phyloP scores from a whole-genome alignment of 2,888 invertebrate genomes.

The Perdita meconis region DNA sequence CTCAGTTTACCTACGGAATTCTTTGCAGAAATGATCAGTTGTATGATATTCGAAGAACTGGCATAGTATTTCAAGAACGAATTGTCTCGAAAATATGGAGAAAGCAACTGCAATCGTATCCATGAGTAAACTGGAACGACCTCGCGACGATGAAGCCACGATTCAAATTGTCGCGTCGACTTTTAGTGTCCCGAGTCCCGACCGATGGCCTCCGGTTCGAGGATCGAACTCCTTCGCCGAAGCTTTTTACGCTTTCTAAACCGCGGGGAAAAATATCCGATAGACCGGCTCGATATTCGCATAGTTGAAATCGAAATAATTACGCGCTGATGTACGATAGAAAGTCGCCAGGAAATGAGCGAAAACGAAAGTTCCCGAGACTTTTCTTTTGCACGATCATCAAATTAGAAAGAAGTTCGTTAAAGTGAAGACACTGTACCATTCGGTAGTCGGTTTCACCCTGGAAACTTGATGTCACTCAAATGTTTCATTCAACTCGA shows the following conservation, averaged over 20 bases:
- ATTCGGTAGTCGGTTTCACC: too few species aligned
- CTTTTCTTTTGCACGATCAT: not conserved
- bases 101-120: constrained; percentile 27
- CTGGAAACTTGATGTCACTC: too few species aligned
- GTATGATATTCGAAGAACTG: too few species aligned
- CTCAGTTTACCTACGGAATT: too few species aligned
- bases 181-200: constrained; percentile 13
- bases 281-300: constrained; percentile 44
- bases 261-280: constrained; percentile 22
- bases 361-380: constrained; percentile 38
- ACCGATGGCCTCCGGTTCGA: not conserved
- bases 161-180: constrained; percentile 47
- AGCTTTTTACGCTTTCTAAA: constrained; percentile 60
- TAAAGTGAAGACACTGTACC: too few species aligned
- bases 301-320: constrained; percentile 35
- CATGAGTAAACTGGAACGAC: constrained; percentile 38
- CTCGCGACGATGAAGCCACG: constrained; percentile 29
- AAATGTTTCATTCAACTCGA: too few species aligned
- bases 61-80: not conserved
- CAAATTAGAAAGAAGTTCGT: constrained; percentile 29
- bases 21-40: too few species aligned
- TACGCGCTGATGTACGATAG: constrained; percentile 26
- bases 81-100: constrained; percentile 30
- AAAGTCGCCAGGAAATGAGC: constrained; percentile 28
- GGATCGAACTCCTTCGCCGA: constrained; percentile 27